A percentile compares a stretch with the other conserved stretches of the same genome.
phyloP scores from a whole-genome alignment of 92 coral and sea anemone genomes.

The Umimayanthus chanpuru region DNA sequence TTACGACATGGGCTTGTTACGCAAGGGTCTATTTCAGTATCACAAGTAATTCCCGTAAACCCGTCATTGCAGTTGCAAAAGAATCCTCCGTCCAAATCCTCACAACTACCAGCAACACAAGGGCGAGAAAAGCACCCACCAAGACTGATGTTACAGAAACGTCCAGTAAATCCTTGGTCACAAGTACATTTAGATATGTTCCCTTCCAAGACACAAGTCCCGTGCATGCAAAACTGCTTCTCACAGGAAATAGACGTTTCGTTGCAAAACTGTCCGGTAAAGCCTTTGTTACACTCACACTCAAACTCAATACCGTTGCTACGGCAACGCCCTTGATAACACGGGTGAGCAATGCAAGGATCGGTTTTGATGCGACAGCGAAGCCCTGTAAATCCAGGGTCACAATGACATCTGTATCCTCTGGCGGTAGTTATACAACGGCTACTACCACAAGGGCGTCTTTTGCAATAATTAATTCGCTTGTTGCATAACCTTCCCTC shows the following conservation, averaged over 20 bases:
- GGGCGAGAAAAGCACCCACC: constrained; percentile 63
- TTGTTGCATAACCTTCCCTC: constrained; percentile 47
- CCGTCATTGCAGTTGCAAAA: constrained; percentile 73
- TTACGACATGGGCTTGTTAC: constrained; percentile 60
- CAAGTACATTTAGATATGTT: constrained; percentile 60
- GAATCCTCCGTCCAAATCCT: constrained; percentile 49
- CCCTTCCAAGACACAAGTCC: constrained; percentile 52
- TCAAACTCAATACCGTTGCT: constrained; percentile 40
- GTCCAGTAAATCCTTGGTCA: constrained; percentile 59
- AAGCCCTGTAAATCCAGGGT: constrained; percentile 50
- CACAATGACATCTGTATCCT: constrained; percentile 60
- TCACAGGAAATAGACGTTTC: constrained; percentile 47
- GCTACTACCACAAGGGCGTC: constrained; percentile 49
- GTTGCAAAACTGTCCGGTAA: constrained; percentile 63
- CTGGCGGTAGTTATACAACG: constrained; percentile 46
- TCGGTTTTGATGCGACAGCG: constrained; percentile 56
- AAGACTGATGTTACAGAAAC: constrained; percentile 56
- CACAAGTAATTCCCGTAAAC: constrained; percentile 74
- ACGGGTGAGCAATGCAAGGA: constrained; percentile 42
- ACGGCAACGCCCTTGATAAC: constrained; percentile 64
- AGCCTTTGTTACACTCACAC: constrained; percentile 68
- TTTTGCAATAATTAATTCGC: constrained; percentile 46
- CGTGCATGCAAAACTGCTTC: constrained; percentile 65
- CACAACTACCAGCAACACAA: constrained; percentile 78
- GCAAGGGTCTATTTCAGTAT: constrained; percentile 61